Conservation (phyloP, 1,140 invertebrate genomes). For the Diabrotica virgifera region DNA sequence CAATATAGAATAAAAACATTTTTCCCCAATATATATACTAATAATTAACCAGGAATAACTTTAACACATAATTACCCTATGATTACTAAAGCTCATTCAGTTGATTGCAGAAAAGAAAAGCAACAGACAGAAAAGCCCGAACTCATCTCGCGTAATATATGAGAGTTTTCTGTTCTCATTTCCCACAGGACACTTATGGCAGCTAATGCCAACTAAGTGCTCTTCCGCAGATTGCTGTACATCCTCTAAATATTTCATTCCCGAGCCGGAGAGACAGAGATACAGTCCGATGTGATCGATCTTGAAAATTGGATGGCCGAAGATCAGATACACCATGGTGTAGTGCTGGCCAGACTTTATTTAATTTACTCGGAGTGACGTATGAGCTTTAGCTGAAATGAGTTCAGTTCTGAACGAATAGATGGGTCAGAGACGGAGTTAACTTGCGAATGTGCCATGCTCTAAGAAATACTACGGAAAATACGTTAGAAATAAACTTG, state of each 20-base stretch:
- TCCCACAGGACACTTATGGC: conserved; percentile 20
- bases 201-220: conserved; percentile 22
- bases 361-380: conserved; percentile 32
- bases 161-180: conserved; percentile 17
- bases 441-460: not conserved
- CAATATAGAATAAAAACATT: too few species aligned
- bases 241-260: conserved; percentile 26
- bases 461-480: not conserved
- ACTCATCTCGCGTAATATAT: conserved; percentile 15
- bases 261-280: conserved; percentile 4
- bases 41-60: too few species aligned
- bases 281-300: conserved; percentile 22
- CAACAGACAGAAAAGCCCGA: conserved; percentile 4
- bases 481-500: too few species aligned
- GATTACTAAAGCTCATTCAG: too few species aligned
- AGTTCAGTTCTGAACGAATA: conserved; percentile 21
- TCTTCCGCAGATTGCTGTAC: conserved; percentile 24
- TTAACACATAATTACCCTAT: too few species aligned
- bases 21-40: too few species aligned
- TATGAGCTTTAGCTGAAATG: conserved; percentile 28
- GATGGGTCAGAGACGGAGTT: conserved; percentile 4
- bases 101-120: not conserved
- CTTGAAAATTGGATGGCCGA: conserved; percentile 24
- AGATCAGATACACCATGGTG: conserved; percentile 21
- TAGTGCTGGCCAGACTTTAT: conserved; percentile 26